phyloP scores from a whole-genome alignment of 2,888 invertebrate genomes.

The Phragmatobia fuliginosa region DNA sequence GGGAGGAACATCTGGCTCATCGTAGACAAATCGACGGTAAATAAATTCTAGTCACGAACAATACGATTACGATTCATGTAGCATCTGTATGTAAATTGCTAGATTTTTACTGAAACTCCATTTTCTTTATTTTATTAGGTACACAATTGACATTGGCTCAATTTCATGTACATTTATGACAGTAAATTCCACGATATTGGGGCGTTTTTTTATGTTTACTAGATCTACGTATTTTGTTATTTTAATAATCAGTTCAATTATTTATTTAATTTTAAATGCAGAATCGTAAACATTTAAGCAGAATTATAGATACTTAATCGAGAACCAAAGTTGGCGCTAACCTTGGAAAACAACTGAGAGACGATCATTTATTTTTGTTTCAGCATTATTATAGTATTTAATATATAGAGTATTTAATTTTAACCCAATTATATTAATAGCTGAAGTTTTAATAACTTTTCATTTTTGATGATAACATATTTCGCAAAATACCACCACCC shows the following conservation, averaged over 20 bases:
- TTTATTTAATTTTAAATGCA: no score
- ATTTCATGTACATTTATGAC: background rate
- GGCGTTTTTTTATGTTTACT: background rate
- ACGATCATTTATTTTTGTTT: no score
- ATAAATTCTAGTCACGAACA: constrained; percentile 59
- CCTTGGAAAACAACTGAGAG: background rate
- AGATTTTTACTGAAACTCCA: constrained; percentile 12
- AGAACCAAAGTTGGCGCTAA: background rate
- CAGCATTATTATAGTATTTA: no score
- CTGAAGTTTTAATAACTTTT: background rate
- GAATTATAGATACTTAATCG: background rate
- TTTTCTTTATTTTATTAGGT: background rate
- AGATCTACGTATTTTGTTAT: background rate
- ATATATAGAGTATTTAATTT: no score
- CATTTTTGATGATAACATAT: background rate
- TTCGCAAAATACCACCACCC: background rate
- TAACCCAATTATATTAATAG: no score
- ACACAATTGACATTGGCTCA: background rate
- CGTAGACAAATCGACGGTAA: constrained; percentile 66
- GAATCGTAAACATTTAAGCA: no score
- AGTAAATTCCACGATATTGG: background rate
- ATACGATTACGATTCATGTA: constrained; percentile 30
- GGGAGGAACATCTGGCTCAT: constrained; percentile 70
- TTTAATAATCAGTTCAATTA: background rate
- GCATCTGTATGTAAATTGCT: constrained; percentile 34